These are phyloP conservation scores for Ditylenchus weischeri DNA, from an alignment of 2,888 invertebrate species.

Conservation along the genomic window DNA sequence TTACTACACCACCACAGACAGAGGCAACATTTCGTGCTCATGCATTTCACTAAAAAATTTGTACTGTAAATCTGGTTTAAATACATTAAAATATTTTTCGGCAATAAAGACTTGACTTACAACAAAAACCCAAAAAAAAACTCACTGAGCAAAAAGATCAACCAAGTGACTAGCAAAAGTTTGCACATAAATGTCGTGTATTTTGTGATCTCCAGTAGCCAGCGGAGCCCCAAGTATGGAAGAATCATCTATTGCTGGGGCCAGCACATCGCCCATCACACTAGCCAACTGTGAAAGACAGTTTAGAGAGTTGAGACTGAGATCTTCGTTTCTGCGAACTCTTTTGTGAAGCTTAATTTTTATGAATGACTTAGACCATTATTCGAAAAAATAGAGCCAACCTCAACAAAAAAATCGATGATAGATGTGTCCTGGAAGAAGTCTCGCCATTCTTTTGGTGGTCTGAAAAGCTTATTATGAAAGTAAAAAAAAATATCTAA, in stretches of 20 bases:
- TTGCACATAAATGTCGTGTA: slow-evolving; percentile 32
- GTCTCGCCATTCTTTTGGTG: slow-evolving; percentile 72
- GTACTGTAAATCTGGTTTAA: neutral
- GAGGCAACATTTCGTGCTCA: slow-evolving; percentile 70
- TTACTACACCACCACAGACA: slow-evolving; percentile 68
- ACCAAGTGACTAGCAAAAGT: slow-evolving; percentile 22
- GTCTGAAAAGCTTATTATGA: slow-evolving; percentile 64
- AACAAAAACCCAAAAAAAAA: neutral
- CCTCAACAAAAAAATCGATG: slow-evolving; percentile 58
- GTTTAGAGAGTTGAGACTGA: slow-evolving; percentile 75
- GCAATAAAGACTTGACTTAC: too few species aligned
- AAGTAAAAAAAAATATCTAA: slow-evolving; percentile 27
- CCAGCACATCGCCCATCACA: slow-evolving; percentile 66
- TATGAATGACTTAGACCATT: neutral
- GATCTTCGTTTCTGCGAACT: slow-evolving; percentile 72
- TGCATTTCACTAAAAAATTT: slow-evolving; percentile 59
- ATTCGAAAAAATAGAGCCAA: slow-evolving; percentile 23
- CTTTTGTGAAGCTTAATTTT: slow-evolving; percentile 69
- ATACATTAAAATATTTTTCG: too few species aligned
- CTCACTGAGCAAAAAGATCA: slow-evolving; percentile 29
- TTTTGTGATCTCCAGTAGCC: neutral
- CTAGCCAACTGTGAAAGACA: slow-evolving; percentile 79
- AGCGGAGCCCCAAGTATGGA: neutral
- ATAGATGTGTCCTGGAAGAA: slow-evolving; percentile 74
- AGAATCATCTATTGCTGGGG: slow-evolving; percentile 5